Base-by-base conservation (phyloP, 1,140 invertebrate genomes). In the Hestina assimilis region DNA sequence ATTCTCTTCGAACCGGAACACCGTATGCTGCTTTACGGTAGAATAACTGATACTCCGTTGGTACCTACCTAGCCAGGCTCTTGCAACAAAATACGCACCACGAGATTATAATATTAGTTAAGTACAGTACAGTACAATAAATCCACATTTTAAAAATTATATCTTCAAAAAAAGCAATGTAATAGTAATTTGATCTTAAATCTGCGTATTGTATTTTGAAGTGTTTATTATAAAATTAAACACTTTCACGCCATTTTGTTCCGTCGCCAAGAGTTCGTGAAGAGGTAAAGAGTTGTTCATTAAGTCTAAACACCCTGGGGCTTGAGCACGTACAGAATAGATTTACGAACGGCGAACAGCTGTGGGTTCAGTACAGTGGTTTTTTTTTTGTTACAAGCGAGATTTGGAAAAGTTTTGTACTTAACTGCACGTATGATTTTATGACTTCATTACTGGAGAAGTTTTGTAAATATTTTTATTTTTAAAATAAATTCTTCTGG, bases 301-400 rank as follows among this genome's bases (percentile, higher is more conserved):
- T 79, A 83, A 61, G 59, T 66, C 65, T 66, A 75, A 79, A 79
- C 66, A 67, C 62, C 64, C 31, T 26, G 43, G 51, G 60, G 63
- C 78, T 79, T 76, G 64, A 81, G 64, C 75, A 83, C 80, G 76
- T 83, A 75, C 72, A 47, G 58, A 75, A 75, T 61, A 72, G 75
- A 75, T 75, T 72, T 45, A 21, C 43, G 43, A 46, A 31, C n/a
- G 26, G 21, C 41, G 41, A 54, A 31, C 29, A 53, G 19, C 31
- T 33, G 43, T 4, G 21, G 20, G 14, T 40, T 38, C 33, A 8
- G 33, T 40, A 33, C 29, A 5, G 24, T 11, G 21, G 21, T 19
- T 21, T 38, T 33, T 38, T 35, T 50, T 26, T 46, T 46, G 15
- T 31, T 31, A 46, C 23, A 31, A 14, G 12, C 20, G n/a, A 6